Conservation (phyloP, 2,113 vertebrate genomes). For the Actenoides hombroni region DNA sequence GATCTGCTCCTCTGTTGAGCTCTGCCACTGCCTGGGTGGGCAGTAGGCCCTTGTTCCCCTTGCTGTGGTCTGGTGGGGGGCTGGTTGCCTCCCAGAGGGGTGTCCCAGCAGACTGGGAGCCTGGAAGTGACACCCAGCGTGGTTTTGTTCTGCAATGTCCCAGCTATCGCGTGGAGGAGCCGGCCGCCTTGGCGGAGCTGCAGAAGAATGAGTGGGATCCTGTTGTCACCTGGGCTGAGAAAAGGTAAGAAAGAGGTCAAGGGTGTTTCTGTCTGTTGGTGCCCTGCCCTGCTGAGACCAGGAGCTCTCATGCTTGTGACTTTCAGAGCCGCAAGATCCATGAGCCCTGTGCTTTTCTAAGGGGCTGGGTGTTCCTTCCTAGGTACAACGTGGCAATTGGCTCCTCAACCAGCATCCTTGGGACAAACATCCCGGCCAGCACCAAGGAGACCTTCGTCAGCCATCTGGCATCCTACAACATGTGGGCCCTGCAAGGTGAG, state of each 20-base stretch:
- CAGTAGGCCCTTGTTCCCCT: neutral
- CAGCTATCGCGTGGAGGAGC: constrained; percentile 96
- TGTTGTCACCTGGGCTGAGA: constrained; percentile 87
- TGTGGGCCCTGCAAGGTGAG: constrained; percentile 92
- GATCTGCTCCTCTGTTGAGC: neutral
- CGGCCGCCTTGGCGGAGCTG: constrained; percentile 87
- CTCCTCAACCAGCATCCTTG: constrained; percentile 90
- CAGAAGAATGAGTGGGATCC: constrained; percentile 97
- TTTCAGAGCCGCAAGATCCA: neutral
- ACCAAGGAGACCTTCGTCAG: constrained; percentile 86
- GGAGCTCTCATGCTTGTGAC: neutral
- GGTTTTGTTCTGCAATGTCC: constrained; percentile 35
- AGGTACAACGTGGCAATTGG: constrained; percentile 90
- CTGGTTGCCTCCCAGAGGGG: neutral
- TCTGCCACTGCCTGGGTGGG: neutral
- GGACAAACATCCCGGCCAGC: constrained; percentile 85
- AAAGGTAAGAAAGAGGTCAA: constrained; percentile 78
- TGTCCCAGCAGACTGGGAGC: neutral
- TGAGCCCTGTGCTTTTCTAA: neutral
- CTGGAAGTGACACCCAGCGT: neutral
- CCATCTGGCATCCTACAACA: constrained; percentile 90
- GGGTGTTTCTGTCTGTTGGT: neutral
- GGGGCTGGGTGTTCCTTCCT: neutral
- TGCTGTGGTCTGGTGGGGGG: neutral
- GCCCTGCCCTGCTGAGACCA: neutral